Base-by-base conservation (phyloP, 1,140 invertebrate genomes). In the Nasonia longicornis region DNA sequence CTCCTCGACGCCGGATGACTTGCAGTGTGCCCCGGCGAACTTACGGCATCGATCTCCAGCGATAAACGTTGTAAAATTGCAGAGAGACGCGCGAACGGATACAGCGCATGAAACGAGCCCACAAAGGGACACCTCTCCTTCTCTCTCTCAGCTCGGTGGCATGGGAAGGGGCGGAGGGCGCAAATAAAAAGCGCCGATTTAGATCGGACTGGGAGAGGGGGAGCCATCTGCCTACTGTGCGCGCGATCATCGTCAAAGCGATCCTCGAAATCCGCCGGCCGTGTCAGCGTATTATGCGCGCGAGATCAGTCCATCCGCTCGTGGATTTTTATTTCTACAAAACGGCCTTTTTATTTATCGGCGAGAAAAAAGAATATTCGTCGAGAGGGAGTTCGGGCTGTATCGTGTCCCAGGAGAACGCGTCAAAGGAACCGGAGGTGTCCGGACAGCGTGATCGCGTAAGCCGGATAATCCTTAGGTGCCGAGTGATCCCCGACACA, bases 391-490 rank as follows among this genome's bases (percentile, higher is more conserved):
- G 26, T 1, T 26, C 26, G 52, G 52, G 20, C 3, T 38, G 8
- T 58, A 58, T 58, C 52, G n/a, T 58, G 3, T 58, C 52, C 52
- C 16, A 20, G 1, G 7, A 38, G 38, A 38, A 20, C 31, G 16
- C 58, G 72, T 73, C 77, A 77, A 77, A 82, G 81, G 84, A 78
- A 84, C 80, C 83, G 81, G 22, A 63, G 74, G 48, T 63, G 74
- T 64, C 58, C 58, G 26, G 63, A 72, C 16, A 66, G 7, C 1
- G 16, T n/a, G 80, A 81, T 77, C 69, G 75, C 75, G 84, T 90
- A 89, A 91, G 88, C 89, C 86, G 89, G 90, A 91, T 91, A 89
- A 91, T 91, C 89, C 87, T 80, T 76, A 16, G n/a, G 48, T n/a
- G 80, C 74, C 42, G 42, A 75, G 26, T 26, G 72, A 74, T 45